A percentile compares a stretch with the other conserved stretches of the same genome.
Conservation (phyloP, 2,113 vertebrate genomes). For the Thermophis baileyi region DNA sequence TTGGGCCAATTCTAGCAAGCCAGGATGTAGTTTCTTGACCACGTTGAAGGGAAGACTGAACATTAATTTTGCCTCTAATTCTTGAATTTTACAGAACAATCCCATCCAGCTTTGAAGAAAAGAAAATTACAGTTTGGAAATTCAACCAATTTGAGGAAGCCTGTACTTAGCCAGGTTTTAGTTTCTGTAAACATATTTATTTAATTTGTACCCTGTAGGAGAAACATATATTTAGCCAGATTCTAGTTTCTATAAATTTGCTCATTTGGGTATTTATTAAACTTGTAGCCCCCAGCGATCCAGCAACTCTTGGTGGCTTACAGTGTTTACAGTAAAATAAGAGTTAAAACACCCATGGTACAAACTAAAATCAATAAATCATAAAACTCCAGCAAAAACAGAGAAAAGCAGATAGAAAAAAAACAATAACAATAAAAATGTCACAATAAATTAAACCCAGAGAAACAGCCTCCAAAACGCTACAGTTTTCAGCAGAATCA, state of each 20-base stretch:
- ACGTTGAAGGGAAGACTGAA: fast-evolving
- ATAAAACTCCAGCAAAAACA: background rate
- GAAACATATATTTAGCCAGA: background rate
- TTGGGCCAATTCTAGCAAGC: background rate
- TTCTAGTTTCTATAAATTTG: background rate
- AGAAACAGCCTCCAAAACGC: background rate
- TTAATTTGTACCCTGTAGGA: background rate
- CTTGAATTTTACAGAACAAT: background rate
- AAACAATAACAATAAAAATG: background rate
- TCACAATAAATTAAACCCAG: background rate
- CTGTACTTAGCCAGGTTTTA: background rate
- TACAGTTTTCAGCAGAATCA: background rate
- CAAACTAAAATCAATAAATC: background rate
- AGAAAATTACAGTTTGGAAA: background rate
- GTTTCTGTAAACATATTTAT: background rate
- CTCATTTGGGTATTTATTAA: background rate
- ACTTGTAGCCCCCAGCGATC: background rate
- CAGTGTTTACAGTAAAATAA: background rate
- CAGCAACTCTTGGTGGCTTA: background rate
- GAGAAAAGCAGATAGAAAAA: background rate
- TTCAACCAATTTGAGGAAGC: background rate
- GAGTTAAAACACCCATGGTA: background rate
- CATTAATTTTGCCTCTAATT: background rate
- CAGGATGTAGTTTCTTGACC: background rate
- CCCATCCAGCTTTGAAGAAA: background rate